Evolutionary conservation across 2,113 vertebrate genomes (phyloP).

Genomic region (Notothenia rossii): DNA sequence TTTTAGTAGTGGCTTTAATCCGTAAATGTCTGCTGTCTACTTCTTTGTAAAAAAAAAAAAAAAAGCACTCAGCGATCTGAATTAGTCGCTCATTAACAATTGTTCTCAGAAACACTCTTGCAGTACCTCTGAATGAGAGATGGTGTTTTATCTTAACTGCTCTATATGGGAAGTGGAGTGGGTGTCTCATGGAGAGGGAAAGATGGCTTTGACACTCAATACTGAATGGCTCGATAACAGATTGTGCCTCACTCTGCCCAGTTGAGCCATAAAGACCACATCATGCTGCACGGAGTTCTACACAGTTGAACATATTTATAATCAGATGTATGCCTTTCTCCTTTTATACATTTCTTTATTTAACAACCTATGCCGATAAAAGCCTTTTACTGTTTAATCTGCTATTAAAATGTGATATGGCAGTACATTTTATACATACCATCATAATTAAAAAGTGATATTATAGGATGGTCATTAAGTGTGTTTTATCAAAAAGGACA

Average conservation of each 20-base stretch:
- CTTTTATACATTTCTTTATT: neutral
- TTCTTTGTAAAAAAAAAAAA: neutral
- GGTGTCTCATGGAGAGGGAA: conserved; percentile 24
- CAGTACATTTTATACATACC: too few relatives aligned
- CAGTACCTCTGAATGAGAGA: conserved; percentile 15
- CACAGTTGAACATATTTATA: neutral
- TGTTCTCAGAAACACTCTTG: conserved; percentile 11
- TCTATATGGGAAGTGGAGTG: conserved; percentile 9
- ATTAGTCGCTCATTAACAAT: conserved; percentile 15
- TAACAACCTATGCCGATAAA: neutral
- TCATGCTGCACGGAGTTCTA: neutral
- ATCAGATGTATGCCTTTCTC: neutral
- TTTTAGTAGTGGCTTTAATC: conserved; percentile 49
- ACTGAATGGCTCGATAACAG: conserved; percentile 3
- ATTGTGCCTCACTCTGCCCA: conserved; percentile 10
- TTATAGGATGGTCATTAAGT: neutral
- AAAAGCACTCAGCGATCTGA: conserved; percentile 4
- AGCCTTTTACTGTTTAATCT: neutral
- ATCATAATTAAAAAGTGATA: neutral
- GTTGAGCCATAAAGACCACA: neutral
- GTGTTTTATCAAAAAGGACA: conserved; percentile 12
- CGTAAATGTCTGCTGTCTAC: neutral
- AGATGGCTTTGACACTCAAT: conserved; percentile 39
- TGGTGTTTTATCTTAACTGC: conserved; percentile 4
- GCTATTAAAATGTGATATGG: neutral